Evolutionary conservation across 2,888 invertebrate genomes (phyloP).

Genomic region (Megalurothrips usitatus): DNA sequence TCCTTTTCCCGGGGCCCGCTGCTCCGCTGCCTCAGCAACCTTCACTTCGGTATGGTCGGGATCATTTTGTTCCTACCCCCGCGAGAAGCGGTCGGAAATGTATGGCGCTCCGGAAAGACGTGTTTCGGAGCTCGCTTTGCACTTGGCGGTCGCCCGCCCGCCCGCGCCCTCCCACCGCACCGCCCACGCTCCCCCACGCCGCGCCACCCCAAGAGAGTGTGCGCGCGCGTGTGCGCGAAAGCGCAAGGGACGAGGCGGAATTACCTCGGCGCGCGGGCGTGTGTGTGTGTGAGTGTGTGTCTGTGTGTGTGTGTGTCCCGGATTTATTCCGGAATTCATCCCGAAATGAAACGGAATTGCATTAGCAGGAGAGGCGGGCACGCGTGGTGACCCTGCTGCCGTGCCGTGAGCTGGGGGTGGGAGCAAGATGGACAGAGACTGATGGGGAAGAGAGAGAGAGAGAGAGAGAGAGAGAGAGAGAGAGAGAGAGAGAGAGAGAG

Average conservation of each 20-base stretch:
- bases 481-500: background rate
- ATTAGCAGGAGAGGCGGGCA: background rate
- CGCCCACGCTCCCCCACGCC: no score
- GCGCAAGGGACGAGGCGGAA: background rate
- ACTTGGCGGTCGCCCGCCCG: no score
- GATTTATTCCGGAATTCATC: slow-evolving; percentile 6
- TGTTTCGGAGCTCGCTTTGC: no score
- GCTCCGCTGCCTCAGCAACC: background rate
- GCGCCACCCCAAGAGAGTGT: no score
- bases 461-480: background rate
- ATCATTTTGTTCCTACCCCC: no score
- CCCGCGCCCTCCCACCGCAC: no score
- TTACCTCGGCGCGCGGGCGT: background rate
- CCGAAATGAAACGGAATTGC: slow-evolving; percentile 11
- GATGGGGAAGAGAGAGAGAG: background rate
- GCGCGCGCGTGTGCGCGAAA: no score
- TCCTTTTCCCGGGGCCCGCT: no score
- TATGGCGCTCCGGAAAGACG: no score
- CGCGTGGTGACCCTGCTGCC: background rate
- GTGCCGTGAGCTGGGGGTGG: background rate
- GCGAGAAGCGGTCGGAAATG: no score
- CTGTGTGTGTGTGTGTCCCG: background rate
- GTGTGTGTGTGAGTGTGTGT: no score
- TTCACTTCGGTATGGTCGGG: no score
- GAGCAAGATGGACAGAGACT: background rate